These are phyloP conservation scores for Paratrypauchen microcephalus DNA, from an alignment of 2,797 vertebrate species.

Conservation along the genomic window DNA sequence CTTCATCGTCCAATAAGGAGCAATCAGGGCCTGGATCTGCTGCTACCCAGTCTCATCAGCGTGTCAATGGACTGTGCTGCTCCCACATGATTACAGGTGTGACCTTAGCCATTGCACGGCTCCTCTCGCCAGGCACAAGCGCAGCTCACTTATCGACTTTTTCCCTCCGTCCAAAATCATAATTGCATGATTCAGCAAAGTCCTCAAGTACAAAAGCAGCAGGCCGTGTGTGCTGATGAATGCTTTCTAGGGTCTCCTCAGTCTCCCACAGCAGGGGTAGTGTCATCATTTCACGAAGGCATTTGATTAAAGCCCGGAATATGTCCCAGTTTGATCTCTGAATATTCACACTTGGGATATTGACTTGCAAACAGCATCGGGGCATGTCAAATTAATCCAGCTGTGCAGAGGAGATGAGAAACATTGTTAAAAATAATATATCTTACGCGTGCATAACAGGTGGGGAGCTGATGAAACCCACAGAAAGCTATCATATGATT, in stretches of 20 bases:
- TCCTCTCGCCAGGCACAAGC: slow-evolving; percentile 37
- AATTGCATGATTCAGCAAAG: slow-evolving; percentile 72
- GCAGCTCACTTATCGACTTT: slow-evolving; percentile 58
- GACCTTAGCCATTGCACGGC: slow-evolving; percentile 61
- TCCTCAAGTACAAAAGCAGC: slow-evolving; percentile 59
- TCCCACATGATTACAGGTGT: slow-evolving; percentile 72
- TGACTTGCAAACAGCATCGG: slow-evolving; percentile 38
- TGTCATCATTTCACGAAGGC: slow-evolving; percentile 36
- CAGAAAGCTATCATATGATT: slow-evolving; percentile 39
- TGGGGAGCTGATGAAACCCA: slow-evolving; percentile 50
- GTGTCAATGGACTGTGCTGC: slow-evolving; percentile 70
- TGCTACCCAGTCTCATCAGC: slow-evolving; percentile 64
- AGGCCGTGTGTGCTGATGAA: slow-evolving; percentile 48
- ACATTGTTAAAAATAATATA: slow-evolving; percentile 37
- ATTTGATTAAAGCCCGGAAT: slow-evolving; percentile 48
- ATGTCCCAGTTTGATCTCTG: slow-evolving; percentile 37
- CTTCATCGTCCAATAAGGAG: slow-evolving; percentile 66
- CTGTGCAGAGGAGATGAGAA: slow-evolving; percentile 32
- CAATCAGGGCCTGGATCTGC: slow-evolving; percentile 59
- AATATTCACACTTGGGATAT: slow-evolving; percentile 38
- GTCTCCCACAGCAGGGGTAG: slow-evolving; percentile 22
- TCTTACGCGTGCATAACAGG: slow-evolving; percentile 33
- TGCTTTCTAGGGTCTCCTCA: slow-evolving; percentile 35
- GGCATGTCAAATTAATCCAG: slow-evolving; percentile 25
- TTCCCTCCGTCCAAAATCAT: slow-evolving; percentile 54